Conservation (phyloP, 2,888 invertebrate genomes). For the Anoplius nigerrimus region DNA sequence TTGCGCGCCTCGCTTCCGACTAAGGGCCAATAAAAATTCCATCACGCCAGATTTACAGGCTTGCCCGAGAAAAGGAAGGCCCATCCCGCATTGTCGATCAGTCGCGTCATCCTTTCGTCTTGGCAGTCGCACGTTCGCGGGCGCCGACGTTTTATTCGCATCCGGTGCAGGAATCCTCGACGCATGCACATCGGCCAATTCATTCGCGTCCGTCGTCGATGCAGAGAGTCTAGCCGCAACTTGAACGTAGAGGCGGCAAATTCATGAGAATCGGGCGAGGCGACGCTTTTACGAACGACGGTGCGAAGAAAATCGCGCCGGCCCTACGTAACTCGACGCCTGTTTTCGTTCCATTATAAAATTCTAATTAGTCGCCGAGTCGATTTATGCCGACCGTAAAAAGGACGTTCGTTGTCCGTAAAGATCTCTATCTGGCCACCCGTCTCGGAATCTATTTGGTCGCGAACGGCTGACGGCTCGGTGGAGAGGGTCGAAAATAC, state of each 20-base stretch:
- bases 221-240: background rate
- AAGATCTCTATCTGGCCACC: conserved; percentile 44
- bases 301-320: conserved; percentile 1
- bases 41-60: too few relatives aligned
- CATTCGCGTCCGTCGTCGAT: too few relatives aligned
- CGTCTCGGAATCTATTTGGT: conserved; percentile 37
- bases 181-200: too few relatives aligned
- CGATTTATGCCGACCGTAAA: conserved; percentile 40
- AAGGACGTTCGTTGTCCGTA: conserved; percentile 35
- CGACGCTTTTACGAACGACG: conserved; percentile 25
- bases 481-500: too few relatives aligned
- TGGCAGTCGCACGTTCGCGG: too few relatives aligned
- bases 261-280: conserved; percentile 15
- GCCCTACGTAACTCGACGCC: conserved; percentile 32
- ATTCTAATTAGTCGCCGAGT: conserved; percentile 42
- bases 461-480: background rate
- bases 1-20: too few relatives aligned
- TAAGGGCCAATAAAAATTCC: too few relatives aligned
- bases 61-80: too few relatives aligned
- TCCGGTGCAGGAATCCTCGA: too few relatives aligned
- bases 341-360: conserved; percentile 42
- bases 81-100: too few relatives aligned
- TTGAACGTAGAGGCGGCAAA: conserved; percentile 6
- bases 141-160: too few relatives aligned
- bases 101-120: too few relatives aligned